A percentile compares a stretch with the other conserved stretches of the same genome.
These are phyloP conservation scores for Malacosoma neustria DNA, from an alignment of 2,888 invertebrate genomes.

Conservation along the genomic window DNA sequence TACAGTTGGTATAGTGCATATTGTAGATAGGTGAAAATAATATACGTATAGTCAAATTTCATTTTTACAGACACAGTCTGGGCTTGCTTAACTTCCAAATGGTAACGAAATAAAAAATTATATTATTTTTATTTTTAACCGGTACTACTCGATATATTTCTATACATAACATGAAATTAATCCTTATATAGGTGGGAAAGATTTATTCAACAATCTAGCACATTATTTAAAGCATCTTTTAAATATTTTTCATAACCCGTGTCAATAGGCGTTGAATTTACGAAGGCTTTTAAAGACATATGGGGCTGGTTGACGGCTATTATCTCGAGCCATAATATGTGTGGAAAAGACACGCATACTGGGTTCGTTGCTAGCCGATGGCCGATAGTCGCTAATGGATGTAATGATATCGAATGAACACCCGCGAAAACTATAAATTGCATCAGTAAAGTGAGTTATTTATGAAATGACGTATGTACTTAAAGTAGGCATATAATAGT, in stretches of 20 bases:
- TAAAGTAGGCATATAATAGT: too few species aligned
- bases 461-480: neutral
- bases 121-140: too few species aligned
- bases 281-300: slow-evolving; percentile 23
- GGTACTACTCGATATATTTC: too few species aligned
- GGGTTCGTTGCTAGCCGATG: neutral
- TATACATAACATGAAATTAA: too few species aligned
- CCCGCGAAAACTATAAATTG: neutral
- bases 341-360: slow-evolving; percentile 8
- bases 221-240: neutral
- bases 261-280: slow-evolving; percentile 10
- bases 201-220: too few species aligned
- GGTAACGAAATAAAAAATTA: too few species aligned
- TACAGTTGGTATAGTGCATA: too few species aligned
- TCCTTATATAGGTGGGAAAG: too few species aligned
- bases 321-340: slow-evolving; percentile 42
- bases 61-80: too few species aligned
- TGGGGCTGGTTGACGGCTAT: slow-evolving; percentile 35
- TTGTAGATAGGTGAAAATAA: too few species aligned
- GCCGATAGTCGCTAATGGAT: neutral
- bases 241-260: neutral
- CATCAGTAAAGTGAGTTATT: neutral
- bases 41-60: too few species aligned
- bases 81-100: too few species aligned
- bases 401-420: neutral